phyloP scores from a whole-genome alignment of 2,113 vertebrate species.

The Callipepla californica region DNA sequence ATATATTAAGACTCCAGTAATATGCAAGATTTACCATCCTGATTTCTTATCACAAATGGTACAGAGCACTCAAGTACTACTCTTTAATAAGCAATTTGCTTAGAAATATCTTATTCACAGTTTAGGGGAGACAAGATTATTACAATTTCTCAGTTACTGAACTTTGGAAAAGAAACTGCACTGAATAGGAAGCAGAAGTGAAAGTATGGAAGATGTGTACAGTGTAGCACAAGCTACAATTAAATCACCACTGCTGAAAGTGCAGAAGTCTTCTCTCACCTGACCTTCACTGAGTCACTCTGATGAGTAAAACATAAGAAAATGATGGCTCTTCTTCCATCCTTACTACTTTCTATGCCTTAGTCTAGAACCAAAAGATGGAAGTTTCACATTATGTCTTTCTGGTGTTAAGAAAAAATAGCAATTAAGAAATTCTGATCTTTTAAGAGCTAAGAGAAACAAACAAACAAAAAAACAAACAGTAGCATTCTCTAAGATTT shows the following conservation, averaged over 20 bases:
- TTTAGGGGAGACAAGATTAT: background rate
- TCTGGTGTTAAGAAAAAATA: constrained; percentile 25
- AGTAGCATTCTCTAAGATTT: background rate
- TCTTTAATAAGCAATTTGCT: background rate
- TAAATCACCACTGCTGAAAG: background rate
- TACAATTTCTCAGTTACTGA: background rate
- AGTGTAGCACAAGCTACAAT: background rate
- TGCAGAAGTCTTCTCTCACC: background rate
- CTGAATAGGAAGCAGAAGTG: background rate
- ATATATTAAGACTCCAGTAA: constrained; percentile 38
- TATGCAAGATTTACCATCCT: background rate
- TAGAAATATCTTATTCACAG: background rate
- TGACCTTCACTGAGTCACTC: background rate
- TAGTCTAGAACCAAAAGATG: background rate
- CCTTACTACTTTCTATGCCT: background rate
- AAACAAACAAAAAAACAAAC: background rate
- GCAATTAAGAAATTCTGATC: background rate
- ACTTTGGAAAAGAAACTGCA: background rate
- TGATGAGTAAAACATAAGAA: background rate
- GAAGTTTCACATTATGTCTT: constrained; percentile 8
- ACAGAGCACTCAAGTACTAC: background rate
- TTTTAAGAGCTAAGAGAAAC: background rate
- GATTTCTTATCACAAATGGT: constrained; percentile 17
- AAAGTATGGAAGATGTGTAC: background rate
- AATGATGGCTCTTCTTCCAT: constrained; percentile 3